A percentile compares a stretch with the other conserved stretches of the same genome.
Conservation (phyloP, 2,797 vertebrate genomes). For the Heterohyrax brucei region DNA sequence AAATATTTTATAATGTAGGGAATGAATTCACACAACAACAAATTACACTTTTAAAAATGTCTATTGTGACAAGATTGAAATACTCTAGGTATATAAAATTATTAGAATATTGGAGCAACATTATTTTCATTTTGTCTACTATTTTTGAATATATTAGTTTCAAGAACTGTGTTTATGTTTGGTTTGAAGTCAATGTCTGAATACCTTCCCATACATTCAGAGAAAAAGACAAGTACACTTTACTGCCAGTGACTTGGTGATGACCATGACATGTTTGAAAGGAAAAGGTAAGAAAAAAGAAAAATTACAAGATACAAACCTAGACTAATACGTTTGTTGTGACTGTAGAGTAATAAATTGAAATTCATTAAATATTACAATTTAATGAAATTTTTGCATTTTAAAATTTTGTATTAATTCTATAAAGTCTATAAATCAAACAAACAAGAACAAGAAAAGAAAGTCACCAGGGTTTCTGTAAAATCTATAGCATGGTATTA, state of each 20-base stretch:
- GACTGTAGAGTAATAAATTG: background rate
- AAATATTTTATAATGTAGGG: background rate
- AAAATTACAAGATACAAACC: background rate
- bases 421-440: background rate
- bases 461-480: background rate
- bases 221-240: background rate
- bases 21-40: background rate
- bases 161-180: background rate
- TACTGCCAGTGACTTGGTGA: background rate
- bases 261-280: background rate
- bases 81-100: background rate
- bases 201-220: background rate
- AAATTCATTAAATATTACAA: background rate
- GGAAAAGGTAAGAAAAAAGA: background rate
- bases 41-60: background rate
- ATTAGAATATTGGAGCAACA: background rate
- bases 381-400: conserved; percentile 27
- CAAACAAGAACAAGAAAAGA: too few species aligned
- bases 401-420: background rate
- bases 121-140: background rate
- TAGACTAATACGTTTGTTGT: background rate
- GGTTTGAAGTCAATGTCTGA: conserved; percentile 31
- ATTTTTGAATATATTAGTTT: background rate
- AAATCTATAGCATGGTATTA: background rate
- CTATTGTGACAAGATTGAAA: background rate